A percentile compares a stretch with the other conserved stretches of the same genome.
Evolutionary conservation across 23 tunicate genomes (phyloP).

Genomic region (Pegea sp.): DNA sequence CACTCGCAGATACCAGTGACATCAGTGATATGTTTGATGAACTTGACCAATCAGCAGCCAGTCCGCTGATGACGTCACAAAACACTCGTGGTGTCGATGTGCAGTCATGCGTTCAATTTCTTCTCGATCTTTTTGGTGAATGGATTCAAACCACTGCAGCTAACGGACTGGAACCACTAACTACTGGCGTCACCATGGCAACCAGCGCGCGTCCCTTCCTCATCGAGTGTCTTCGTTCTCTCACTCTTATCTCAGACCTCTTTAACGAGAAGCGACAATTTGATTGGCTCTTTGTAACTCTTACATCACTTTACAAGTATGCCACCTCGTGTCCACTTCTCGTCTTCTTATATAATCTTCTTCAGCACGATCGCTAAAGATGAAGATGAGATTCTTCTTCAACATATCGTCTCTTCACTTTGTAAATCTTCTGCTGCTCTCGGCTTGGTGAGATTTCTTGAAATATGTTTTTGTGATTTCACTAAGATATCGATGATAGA

Average conservation of each 20-base stretch:
- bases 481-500: background rate
- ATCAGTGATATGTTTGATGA: conserved; percentile 33
- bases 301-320: conserved; percentile 24
- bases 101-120: conserved; percentile 84
- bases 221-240: conserved; percentile 52
- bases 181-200: background rate
- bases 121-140: conserved; percentile 69
- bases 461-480: background rate
- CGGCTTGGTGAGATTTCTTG: conserved; percentile 24
- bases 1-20: conserved; percentile 24
- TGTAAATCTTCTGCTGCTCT: conserved; percentile 62
- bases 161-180: background rate
- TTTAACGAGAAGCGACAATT: conserved; percentile 74
- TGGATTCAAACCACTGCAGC: conserved; percentile 59
- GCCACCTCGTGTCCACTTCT: too few relatives aligned
- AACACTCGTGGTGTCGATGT: conserved; percentile 28
- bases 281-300: conserved; percentile 49
- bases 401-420: conserved; percentile 26
- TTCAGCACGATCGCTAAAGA: background rate
- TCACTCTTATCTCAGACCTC: conserved; percentile 56
- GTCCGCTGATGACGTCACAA: background rate
- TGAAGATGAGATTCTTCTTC: conserved; percentile 68
- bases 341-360: too few relatives aligned
- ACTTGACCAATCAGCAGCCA: background rate
- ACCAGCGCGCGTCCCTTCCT: conserved; percentile 28